These are phyloP conservation scores for Cydia pomonella DNA, from an alignment of 1,140 invertebrate genomes.

Conservation along the genomic window DNA sequence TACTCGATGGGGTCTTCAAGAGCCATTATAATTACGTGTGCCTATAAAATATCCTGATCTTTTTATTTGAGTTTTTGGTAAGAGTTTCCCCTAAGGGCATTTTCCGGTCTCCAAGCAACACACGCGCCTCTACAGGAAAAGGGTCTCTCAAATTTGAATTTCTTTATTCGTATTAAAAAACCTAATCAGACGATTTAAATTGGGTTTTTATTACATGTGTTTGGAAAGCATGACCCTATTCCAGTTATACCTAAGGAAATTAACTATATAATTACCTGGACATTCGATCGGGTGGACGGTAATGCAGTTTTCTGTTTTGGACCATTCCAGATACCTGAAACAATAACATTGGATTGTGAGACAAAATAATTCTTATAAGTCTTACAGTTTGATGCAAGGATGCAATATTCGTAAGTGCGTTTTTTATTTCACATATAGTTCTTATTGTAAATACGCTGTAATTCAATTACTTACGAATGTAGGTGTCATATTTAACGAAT, in stretches of 20 bases:
- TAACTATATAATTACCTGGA: constrained; percentile 51
- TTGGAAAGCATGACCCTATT: not conserved
- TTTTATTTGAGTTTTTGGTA: constrained; percentile 17
- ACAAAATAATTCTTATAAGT: not conserved
- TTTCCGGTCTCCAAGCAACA: constrained; percentile 1
- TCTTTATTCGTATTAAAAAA: constrained; percentile 18
- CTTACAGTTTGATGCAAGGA: too few species aligned
- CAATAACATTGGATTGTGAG: constrained; percentile 37
- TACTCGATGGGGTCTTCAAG: not conserved
- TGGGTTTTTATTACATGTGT: not conserved
- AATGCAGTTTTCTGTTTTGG: constrained; percentile 55
- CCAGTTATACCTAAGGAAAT: too few species aligned
- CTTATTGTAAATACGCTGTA: too few species aligned
- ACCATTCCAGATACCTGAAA: constrained; percentile 73
- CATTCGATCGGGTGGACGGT: constrained; percentile 63
- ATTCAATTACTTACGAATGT: too few species aligned
- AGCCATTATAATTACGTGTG: not conserved
- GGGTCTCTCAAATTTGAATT: not conserved
- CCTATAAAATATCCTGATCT: constrained; percentile 1
- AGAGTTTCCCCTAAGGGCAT: not conserved
- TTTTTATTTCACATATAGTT: too few species aligned
- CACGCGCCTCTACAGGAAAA: not conserved
- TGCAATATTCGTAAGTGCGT: too few species aligned
- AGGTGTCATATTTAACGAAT: too few species aligned
- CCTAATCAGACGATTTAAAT: not conserved